These are phyloP conservation scores for Drosophila koepferae DNA, from an alignment of 2,888 invertebrate genomes.

Conservation along the genomic window DNA sequence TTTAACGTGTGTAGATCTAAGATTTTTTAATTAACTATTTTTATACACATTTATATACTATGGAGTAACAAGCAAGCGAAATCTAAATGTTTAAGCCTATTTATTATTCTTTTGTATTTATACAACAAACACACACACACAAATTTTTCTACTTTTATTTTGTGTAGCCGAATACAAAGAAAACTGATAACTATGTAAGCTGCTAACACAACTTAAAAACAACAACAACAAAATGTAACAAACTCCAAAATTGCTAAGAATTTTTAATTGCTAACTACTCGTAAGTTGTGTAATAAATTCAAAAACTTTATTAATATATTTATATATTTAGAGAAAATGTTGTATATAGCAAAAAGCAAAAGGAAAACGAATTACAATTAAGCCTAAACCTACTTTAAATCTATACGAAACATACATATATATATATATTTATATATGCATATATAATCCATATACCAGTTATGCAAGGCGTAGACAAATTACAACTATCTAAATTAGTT, in stretches of 20 bases:
- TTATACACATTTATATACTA: constrained; percentile 71
- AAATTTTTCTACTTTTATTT: constrained; percentile 71
- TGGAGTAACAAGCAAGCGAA: constrained; percentile 39
- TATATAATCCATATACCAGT: constrained; percentile 68
- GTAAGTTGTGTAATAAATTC: constrained; percentile 43
- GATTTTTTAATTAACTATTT: constrained; percentile 68
- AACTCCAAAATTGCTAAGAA: constrained; percentile 63
- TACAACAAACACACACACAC: constrained; percentile 36
- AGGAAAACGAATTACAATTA: constrained; percentile 25
- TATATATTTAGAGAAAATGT: constrained; percentile 32
- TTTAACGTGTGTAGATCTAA: constrained; percentile 57
- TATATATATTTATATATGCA: constrained; percentile 39
- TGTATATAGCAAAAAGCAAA: constrained; percentile 58
- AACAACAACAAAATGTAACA: constrained; percentile 16
- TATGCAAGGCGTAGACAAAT: constrained; percentile 78
- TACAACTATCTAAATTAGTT: constrained; percentile 67
- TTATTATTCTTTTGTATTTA: constrained; percentile 73
- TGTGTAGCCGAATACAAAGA: constrained; percentile 43
- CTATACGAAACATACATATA: constrained; percentile 25
- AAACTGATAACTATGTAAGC: constrained; percentile 64
- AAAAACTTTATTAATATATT: constrained; percentile 12
- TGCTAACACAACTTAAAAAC: constrained; percentile 34
- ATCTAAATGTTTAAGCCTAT: constrained; percentile 72
- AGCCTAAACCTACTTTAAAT: constrained; percentile 37
- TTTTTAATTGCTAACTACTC: constrained; percentile 44